Evolutionary conservation across 2,113 vertebrate genomes (phyloP).

Genomic region (Heterochromis multidens): DNA sequence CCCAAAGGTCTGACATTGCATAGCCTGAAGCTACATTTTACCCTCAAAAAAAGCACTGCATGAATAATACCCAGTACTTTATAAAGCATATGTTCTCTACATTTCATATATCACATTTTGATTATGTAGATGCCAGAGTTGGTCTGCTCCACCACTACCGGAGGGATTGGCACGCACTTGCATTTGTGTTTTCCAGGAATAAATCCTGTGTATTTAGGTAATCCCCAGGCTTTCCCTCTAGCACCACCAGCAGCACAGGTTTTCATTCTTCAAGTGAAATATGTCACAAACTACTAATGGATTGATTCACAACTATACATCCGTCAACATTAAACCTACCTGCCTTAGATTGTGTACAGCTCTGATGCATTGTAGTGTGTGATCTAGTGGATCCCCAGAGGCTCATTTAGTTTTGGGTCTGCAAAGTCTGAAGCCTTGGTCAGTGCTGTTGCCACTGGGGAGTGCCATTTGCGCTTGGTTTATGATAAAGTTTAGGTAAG

Average conservation of each 20-base stretch:
- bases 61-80: neutral
- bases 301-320: neutral
- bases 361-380: neutral
- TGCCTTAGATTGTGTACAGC: neutral
- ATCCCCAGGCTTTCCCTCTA: neutral
- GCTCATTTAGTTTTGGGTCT: neutral
- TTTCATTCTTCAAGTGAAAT: neutral
- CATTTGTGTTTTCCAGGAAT: neutral
- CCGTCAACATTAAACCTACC: neutral
- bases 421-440: no score
- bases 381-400: neutral
- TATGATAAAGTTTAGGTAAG: neutral
- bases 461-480: neutral
- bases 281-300: neutral
- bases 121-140: neutral
- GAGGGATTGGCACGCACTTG: neutral
- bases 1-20: neutral
- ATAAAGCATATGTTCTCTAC: neutral
- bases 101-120: neutral
- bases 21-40: neutral
- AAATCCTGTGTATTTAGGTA: neutral
- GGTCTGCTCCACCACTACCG: rapidly evolving
- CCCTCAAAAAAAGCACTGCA: neutral
- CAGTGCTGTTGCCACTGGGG: neutral
- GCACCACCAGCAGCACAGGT: neutral